Evolutionary conservation across 2,797 vertebrate species (phyloP), one percentile per base, ranked within the genome.

Genomic region (Anguilla obscura): DNA sequence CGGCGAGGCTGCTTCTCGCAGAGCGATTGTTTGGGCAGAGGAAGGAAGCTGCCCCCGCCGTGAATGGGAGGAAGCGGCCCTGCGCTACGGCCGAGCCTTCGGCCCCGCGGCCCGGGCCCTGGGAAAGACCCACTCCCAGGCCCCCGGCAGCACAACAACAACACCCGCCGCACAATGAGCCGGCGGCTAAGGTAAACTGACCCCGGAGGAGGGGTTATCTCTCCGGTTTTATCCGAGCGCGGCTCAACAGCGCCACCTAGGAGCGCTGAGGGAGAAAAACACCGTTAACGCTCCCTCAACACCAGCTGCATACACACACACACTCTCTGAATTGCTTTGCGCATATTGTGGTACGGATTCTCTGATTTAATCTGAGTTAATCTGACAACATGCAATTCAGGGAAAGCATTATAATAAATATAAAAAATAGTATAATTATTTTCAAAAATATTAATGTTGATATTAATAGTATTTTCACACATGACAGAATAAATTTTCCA

Each of bases 1-100:
- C 27, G 0, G 10, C n/a, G 27, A 36, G 69, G 27, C 69, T 45
- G 27, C n/a, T 60, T 18, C 24, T 36, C 52, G 14, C 40, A 9
- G 36, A 79, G 40, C 58, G 40, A 88, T 80, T 89, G 92, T 93
- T 93, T 93, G 89, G 90, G 89, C 14, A 52, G 90, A 94, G 95
- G 95, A 95, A 96, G 95, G 95, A 96, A 96, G 91, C 92, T 86
- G 91, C 87, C 88, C 91, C 92, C 85, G 91, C 87, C 88, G 90
- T 95, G 95, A 96, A 96, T 96, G 93, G 92, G 95, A 96, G 96
- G 95, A 96, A 96, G 92, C 85, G 90, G 88, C 89, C 92, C 86
- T 89, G 92, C 90, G 7, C 88, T 92, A 88, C 86, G 89, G 87
- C 87, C 84, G 36, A 90, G 88, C 88, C 66, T 86, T 74, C 90